Evolutionary conservation across 2,888 invertebrate species (phyloP).

Genomic region (Halictus quadricinctus): DNA sequence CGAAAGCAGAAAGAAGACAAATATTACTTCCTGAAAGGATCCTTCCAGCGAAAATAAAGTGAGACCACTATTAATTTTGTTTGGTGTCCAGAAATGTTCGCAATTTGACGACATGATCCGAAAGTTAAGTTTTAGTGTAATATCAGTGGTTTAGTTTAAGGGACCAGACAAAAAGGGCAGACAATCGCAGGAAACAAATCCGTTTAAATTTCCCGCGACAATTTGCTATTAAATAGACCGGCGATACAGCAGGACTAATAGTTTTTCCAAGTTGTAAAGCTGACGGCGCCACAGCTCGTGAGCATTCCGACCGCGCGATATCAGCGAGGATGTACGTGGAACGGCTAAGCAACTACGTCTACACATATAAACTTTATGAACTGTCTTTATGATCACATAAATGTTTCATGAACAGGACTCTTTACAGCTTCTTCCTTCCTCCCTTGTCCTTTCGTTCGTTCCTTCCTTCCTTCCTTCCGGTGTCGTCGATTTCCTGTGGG

Average conservation of each 20-base stretch:
- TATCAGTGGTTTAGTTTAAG: neutral
- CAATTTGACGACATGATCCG: too few species aligned
- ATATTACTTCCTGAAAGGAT: too few species aligned
- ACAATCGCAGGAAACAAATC: neutral
- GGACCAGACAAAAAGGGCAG: neutral
- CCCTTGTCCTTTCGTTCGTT: neutral
- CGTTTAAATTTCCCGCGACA: neutral
- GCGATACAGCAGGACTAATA: slow-evolving; percentile 46
- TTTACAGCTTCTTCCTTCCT: slow-evolving; percentile 60
- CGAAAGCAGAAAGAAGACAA: too few species aligned
- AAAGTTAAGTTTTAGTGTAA: too few species aligned
- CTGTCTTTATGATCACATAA: slow-evolving; percentile 72
- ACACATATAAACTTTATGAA: slow-evolving; percentile 70
- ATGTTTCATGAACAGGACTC: slow-evolving; percentile 71
- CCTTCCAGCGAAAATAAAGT: too few species aligned
- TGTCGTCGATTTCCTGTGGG: slow-evolving; percentile 51
- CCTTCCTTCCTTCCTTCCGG: slow-evolving; percentile 39
- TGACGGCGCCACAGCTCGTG: slow-evolving; percentile 52
- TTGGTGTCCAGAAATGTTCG: too few species aligned
- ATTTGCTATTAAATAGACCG: slow-evolving; percentile 23
- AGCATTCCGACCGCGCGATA: slow-evolving; percentile 62
- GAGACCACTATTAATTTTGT: too few species aligned
- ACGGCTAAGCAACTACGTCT: slow-evolving; percentile 65
- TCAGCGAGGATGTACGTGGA: slow-evolving; percentile 48
- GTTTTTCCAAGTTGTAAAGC: slow-evolving; percentile 65